Evolutionary conservation across 2,113 vertebrate species (phyloP).

Genomic region (Oplegnathus fasciatus): DNA sequence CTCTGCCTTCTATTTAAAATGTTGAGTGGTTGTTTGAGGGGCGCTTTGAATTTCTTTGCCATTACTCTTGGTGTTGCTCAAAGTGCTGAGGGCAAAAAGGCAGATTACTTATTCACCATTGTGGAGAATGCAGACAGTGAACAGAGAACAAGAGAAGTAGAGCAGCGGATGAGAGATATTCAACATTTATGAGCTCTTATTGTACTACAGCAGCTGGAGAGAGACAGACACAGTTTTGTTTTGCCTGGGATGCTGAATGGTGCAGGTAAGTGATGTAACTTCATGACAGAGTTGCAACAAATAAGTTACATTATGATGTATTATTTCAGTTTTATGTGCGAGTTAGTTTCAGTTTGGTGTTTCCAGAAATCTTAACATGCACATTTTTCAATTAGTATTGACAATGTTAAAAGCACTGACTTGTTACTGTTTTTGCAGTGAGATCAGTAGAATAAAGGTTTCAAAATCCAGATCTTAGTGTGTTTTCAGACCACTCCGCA

Average conservation of each 20-base stretch:
- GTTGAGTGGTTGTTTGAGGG: constrained; percentile 12
- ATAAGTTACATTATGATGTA: not conserved
- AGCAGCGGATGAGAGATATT: constrained; percentile 32
- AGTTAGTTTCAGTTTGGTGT: not conserved
- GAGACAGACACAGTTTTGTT: constrained; percentile 27
- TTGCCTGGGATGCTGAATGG: constrained; percentile 14
- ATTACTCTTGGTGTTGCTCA: constrained; percentile 1
- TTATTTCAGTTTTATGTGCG: not conserved
- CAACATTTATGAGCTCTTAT: constrained; percentile 52
- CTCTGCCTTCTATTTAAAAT: not conserved
- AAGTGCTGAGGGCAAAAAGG: constrained; percentile 38
- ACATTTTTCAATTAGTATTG: not conserved
- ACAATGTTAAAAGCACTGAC: not conserved
- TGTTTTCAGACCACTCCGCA: not conserved
- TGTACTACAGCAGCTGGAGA: constrained; percentile 45
- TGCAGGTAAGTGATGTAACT: constrained; percentile 13
- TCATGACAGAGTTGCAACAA: not conserved
- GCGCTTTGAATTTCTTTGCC: not conserved
- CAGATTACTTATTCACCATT: constrained; percentile 47
- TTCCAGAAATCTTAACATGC: not conserved
- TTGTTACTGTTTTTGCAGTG: not conserved
- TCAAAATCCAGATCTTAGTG: not conserved
- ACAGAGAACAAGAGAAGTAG: constrained; percentile 27
- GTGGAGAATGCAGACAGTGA: constrained; percentile 24
- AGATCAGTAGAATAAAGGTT: not conserved